Evolutionary conservation across 2,113 vertebrate species (phyloP), one percentile per base, ranked within the genome.

Genomic region (Ploceus nigricollis): DNA sequence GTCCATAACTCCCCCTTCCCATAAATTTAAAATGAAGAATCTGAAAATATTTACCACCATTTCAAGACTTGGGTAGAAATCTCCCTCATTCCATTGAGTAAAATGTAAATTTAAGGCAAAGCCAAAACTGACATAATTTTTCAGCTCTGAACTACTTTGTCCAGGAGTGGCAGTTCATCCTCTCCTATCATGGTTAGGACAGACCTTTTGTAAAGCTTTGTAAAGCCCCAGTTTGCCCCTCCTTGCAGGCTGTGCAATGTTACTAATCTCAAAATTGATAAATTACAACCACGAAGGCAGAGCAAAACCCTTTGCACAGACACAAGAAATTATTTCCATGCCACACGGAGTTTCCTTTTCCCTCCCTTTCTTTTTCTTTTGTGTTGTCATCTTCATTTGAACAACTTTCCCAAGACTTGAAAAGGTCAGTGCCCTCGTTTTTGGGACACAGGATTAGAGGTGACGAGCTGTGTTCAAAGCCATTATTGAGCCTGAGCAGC

Each of bases 381-480:
- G 24, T 57, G 64, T 78, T 91, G 80, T 87, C 94, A 87, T 81
- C 89, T 80, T 89, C 87, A 75, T 89, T 83, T 60, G 89, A 92
- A 57, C 80, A 91, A 78, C 91, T 77, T 93, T 91, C 87, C 95
- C 78, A 39, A 53, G 91, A 40, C 80, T 71, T 71, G 87, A 84
- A 94, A 75, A 94, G 94, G 96, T 96, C 83, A 87, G 65, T 75
- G 89, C 76, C 93, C 90, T 81, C 40, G 13, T 40, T 28, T 68
- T 87, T 87, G 83, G 94, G 80, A 73, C 14, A 20, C 37, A 68
- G 76, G 80, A 94, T 90, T 75, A 44, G 89, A 90, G 91, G 64
- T 75, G 94, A 94, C 1, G 72, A 95, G 90, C 90, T 90, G 71
- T 56, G 82, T 77, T 90, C 95, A 94, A 93, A 81, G 91, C 58